Percentiles rank a stretch among this genome's conserved stretches.
Evolutionary conservation across 2,113 vertebrate species (phyloP).

Genomic region (Malurus melanocephalus): DNA sequence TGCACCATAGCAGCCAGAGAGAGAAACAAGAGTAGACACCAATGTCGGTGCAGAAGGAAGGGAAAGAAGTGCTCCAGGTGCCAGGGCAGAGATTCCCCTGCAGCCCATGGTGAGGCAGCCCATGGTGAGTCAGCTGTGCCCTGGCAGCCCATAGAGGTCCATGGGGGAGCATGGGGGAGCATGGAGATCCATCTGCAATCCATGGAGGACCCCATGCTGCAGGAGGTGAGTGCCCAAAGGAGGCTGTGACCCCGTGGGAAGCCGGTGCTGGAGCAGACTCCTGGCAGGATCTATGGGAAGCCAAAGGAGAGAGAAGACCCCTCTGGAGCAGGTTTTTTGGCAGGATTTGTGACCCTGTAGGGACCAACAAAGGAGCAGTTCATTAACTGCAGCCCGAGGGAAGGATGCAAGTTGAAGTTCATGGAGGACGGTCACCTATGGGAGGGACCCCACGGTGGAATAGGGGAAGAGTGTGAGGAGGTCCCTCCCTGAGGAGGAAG

Average conservation of each 20-base stretch:
- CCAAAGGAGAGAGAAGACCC: neutral
- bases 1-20: neutral
- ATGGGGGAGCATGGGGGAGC: neutral
- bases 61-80: accelerated
- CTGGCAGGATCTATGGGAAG: neutral
- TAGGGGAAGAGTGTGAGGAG: neutral
- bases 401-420: neutral
- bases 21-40: neutral
- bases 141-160: neutral
- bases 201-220: neutral
- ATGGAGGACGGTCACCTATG: accelerated
- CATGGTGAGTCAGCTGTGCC: neutral
- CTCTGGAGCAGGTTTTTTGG: neutral
- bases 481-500: neutral
- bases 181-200: neutral
- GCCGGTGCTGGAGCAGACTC: neutral
- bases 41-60: neutral
- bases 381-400: neutral
- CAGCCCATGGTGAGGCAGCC: neutral
- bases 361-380: neutral
- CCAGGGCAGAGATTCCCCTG: neutral
- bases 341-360: too few species aligned
- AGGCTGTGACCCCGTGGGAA: neutral
- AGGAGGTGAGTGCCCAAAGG: neutral
- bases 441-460: neutral